Conservation (phyloP, 2,888 invertebrate species). For the Gymnocheta viridis region DNA sequence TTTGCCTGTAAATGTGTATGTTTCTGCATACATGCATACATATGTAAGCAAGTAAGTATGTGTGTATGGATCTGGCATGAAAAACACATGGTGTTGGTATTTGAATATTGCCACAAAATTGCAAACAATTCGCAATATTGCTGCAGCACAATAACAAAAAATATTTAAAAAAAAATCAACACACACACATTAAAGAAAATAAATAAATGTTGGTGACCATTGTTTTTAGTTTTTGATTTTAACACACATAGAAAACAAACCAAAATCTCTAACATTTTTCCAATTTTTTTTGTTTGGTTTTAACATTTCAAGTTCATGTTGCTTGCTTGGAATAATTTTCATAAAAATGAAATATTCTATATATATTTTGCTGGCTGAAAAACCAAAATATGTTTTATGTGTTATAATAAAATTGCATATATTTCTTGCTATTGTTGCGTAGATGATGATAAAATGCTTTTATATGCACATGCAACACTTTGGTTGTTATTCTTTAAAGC, state of each 20-base stretch:
- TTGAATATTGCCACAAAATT: constrained; percentile 70
- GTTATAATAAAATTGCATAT: constrained; percentile 59
- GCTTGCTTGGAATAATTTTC: constrained; percentile 53
- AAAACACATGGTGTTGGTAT: constrained; percentile 68
- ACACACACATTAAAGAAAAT: constrained; percentile 1
- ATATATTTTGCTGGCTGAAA: constrained; percentile 37
- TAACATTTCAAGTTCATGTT: constrained; percentile 67
- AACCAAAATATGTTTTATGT: constrained; percentile 65
- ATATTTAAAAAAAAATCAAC: not conserved
- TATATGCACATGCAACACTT: constrained; percentile 66
- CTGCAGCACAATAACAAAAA: constrained; percentile 47
- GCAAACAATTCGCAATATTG: constrained; percentile 69
- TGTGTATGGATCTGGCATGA: constrained; percentile 12
- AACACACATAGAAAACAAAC: not conserved
- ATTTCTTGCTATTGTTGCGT: constrained; percentile 57
- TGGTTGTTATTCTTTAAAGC: constrained; percentile 12
- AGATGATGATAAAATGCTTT: constrained; percentile 70
- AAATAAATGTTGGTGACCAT: constrained; percentile 59
- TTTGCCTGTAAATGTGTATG: too few species aligned
- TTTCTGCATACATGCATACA: constrained; percentile 1
- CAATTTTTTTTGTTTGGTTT: not conserved
- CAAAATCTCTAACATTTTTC: constrained; percentile 11
- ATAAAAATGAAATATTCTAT: constrained; percentile 66
- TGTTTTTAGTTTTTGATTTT: constrained; percentile 55
- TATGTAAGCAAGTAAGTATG: not conserved